Conservation (phyloP, 2,888 invertebrate genomes). For the Rhabditoides inermis region DNA sequence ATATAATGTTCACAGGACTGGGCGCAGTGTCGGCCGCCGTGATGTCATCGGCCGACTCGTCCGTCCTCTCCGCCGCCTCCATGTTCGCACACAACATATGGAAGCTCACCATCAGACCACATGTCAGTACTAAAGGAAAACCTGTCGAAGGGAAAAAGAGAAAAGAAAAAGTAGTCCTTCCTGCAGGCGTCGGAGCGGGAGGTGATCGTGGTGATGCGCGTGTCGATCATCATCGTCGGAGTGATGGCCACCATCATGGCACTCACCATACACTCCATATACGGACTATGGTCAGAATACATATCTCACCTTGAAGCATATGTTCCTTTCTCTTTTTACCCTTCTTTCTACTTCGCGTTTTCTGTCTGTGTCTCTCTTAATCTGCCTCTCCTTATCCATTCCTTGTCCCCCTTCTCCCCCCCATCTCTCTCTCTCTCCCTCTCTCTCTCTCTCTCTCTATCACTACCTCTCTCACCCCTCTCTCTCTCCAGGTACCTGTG, state of each 20-base stretch:
- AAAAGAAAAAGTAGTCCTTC: conserved; percentile 2
- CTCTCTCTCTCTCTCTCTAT: neutral
- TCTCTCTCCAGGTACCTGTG: conserved; percentile 68
- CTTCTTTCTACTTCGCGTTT: neutral
- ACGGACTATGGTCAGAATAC: conserved; percentile 72
- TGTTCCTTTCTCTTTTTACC: neutral
- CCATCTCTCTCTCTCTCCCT: neutral
- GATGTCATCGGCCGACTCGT: conserved; percentile 98
- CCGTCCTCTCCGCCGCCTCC: conserved; percentile 89
- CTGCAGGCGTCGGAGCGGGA: conserved; percentile 86
- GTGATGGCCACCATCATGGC: conserved; percentile 87
- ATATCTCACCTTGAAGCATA: neutral
- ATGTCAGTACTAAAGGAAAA: conserved; percentile 57
- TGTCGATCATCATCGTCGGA: conserved; percentile 81
- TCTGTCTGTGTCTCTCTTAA: no score
- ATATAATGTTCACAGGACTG: conserved; percentile 56
- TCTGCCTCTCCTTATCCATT: neutral
- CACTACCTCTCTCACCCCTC: neutral
- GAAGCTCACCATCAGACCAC: conserved; percentile 88
- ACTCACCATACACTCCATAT: conserved; percentile 89
- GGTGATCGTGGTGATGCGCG: conserved; percentile 78
- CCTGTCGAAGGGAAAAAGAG: neutral
- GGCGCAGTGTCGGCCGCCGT: conserved; percentile 98
- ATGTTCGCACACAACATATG: conserved; percentile 99
- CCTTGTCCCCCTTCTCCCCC: neutral